Conservation (phyloP, 2,113 vertebrate genomes). For the Eudorcas thomsonii region DNA sequence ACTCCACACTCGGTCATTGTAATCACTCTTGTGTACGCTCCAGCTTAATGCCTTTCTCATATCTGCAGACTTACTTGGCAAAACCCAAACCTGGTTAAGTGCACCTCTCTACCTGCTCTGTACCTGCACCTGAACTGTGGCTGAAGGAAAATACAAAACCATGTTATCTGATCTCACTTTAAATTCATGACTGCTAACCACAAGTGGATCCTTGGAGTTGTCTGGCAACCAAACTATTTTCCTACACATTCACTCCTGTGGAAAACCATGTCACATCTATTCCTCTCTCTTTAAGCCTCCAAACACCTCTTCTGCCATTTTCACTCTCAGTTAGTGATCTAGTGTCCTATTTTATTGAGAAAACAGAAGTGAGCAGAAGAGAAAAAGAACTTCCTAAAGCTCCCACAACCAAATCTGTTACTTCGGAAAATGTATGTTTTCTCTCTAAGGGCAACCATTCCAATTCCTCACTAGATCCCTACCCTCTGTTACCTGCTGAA, state of each 20-base stretch:
- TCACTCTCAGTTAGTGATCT: neutral
- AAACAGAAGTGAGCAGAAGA: neutral
- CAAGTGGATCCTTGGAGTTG: neutral
- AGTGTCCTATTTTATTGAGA: neutral
- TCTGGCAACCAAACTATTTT: slow-evolving; percentile 1
- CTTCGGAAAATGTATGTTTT: neutral
- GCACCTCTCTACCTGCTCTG: neutral
- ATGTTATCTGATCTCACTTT: neutral
- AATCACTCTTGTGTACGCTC: neutral
- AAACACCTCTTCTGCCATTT: neutral
- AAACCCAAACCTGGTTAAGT: neutral
- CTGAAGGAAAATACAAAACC: neutral
- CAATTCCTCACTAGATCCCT: neutral
- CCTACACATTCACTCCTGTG: neutral
- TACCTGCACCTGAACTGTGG: neutral
- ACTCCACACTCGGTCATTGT: neutral
- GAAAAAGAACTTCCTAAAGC: neutral
- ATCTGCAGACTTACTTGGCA: neutral
- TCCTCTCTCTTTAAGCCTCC: neutral
- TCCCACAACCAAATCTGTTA: neutral
- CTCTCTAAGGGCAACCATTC: neutral
- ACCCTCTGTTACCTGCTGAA: neutral
- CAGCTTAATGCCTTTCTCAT: neutral
- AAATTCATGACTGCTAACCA: neutral
- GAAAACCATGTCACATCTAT: neutral